Conservation (phyloP, 2,888 invertebrate genomes). For the Spilosoma lubricipeda region DNA sequence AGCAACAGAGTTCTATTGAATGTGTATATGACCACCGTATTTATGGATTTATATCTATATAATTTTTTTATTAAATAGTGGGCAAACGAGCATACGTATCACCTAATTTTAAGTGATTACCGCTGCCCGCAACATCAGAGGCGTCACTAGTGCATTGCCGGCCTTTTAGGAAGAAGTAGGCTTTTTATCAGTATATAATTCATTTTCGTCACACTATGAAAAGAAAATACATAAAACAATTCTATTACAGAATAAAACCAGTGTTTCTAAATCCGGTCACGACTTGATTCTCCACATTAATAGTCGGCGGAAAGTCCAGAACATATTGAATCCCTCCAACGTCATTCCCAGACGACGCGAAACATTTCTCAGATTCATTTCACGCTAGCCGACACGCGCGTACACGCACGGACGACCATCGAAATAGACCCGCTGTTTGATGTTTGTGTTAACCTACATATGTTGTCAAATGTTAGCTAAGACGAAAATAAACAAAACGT, state of each 20-base stretch:
- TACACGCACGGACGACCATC: slow-evolving; percentile 3
- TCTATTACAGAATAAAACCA: neutral
- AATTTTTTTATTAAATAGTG: too few relatives aligned
- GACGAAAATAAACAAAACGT: neutral
- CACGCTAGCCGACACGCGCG: slow-evolving; percentile 7
- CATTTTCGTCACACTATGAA: neutral
- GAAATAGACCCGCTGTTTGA: slow-evolving; percentile 5
- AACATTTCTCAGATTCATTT: slow-evolving; percentile 10
- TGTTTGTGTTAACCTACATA: slow-evolving; percentile 9
- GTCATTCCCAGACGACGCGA: slow-evolving; percentile 6
- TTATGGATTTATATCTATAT: too few relatives aligned
- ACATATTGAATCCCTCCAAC: slow-evolving; percentile 2
- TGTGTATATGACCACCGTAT: neutral
- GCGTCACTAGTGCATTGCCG: too few relatives aligned
- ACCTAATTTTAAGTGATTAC: too few relatives aligned
- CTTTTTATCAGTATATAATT: neutral
- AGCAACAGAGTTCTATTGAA: too few relatives aligned
- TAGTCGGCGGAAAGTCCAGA: neutral
- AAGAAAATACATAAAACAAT: neutral
- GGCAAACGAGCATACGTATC: too few relatives aligned
- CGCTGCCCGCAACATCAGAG: too few relatives aligned
- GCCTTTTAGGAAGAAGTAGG: too few relatives aligned
- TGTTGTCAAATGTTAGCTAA: neutral
- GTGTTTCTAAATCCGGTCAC: neutral
- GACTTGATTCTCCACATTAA: slow-evolving; percentile 1